Evolutionary conservation across 2,888 invertebrate species (phyloP), one percentile per base, ranked within the genome.

Genomic region (Epirrhoe tristata): DNA sequence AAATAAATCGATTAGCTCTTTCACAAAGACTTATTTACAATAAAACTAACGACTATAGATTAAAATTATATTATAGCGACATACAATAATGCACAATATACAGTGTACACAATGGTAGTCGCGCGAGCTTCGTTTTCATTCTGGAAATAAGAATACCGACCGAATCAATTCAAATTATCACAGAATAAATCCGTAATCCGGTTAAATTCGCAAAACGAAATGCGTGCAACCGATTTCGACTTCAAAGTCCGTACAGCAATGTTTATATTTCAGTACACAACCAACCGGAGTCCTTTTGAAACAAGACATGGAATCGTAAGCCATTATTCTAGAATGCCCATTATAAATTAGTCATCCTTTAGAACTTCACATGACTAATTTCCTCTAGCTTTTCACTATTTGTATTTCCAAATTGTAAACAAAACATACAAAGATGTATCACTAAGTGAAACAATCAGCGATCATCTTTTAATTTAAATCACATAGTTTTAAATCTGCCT

Each of bases 11-110:
- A 72, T 72, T 68, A 67, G 58, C 60, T 69, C 62, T 58, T 66
- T 61, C 60, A 72, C 71, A 74, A 65, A 77, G 74, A 75, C 74
- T 75, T 81, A 80, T 82, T 80, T 82, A 81, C 80, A 80, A 46
- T 67, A 66, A 54, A 57, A 73, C 76, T 81, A 81, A 76, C 76
- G 62, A 77, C 77, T 78, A 78, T 67, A 63, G 57, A 65, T 63
- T 62, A 64, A 69, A 65, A 70, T 58, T 70, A 70, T 58, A 66
- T 64, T 64, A 65, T 65, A 58, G 65, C 67, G 66, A 71, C 48
- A 50, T 32, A 60, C 67, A 63, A 59, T 51, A 58, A 71, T 66
- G 64, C 67, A 65, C 67, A 58, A 65, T 52, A 59, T 53, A 64
- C 67, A 58, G 63, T 46, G 63, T 43, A 64, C 58, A 69, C 63